phyloP scores from a whole-genome alignment of 1,140 invertebrate species.

The Lordiphosa stackelbergi region DNA sequence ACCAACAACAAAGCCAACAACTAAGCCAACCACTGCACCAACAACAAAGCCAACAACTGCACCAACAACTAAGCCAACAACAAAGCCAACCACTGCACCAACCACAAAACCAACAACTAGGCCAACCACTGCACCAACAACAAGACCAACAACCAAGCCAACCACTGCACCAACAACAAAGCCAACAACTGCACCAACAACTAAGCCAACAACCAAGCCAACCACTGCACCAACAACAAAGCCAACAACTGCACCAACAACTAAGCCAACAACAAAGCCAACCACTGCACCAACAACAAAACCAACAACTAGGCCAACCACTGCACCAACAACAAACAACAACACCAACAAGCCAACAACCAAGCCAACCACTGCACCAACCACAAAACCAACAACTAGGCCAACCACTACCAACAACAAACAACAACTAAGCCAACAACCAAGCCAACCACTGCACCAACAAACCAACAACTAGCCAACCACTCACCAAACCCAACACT shows the following conservation, averaged over 20 bases:
- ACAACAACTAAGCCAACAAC: background rate
- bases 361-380: background rate
- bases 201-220: background rate
- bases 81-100: too few species aligned
- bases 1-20: background rate
- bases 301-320: background rate
- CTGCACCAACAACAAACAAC: background rate
- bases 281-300: conserved; percentile 5
- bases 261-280: background rate
- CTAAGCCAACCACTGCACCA: too few species aligned
- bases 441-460: background rate
- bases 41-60: too few species aligned
- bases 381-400: background rate
- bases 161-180: background rate
- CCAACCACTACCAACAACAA: background rate
- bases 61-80: too few species aligned
- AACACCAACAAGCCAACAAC: background rate
- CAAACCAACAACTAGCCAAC: background rate
- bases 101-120: background rate
- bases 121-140: background rate
- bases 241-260: conserved; percentile 5
- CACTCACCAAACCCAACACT: background rate
- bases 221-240: background rate
- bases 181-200: conserved; percentile 1
- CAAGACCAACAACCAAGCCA: background rate